Base-by-base conservation (phyloP, 2,113 vertebrate genomes). In the Leptobrachium ailaonicum region DNA sequence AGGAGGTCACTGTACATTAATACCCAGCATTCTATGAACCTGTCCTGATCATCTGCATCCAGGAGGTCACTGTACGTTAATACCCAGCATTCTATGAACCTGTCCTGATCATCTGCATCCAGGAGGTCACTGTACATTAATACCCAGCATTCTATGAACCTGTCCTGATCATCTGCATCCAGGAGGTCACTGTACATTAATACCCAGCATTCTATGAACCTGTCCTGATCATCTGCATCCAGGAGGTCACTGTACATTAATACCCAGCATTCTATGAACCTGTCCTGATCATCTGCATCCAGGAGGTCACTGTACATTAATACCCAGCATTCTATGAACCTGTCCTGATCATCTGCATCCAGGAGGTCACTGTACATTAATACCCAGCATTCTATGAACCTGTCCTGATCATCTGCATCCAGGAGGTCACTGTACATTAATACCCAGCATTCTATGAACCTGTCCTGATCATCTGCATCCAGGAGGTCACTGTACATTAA, bases 1-100 rank as follows among this genome's bases (percentile, higher is more conserved):
- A 67, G 74, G 20, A 68, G 47, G 41, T 54, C 13, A 42, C 47
- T 58, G 64, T 40, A 58, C 32, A 69, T 77, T 53, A 76, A 32
- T 50, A 50, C 0, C 47, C 47, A 50, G 8, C 47, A 50, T 8
- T 50, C 4, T 50, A 4, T 50, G 47, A 50, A 8, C 47, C 47
- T 50, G 47, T 50, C 47, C 47, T 50, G 47, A 8, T 50, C 47
- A 50, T 32, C 20, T 32, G 20, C 20, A 32, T 32, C 20, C 20
- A 8, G 47, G 47, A 8, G 47, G 47, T 50, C 47, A 50, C 4
- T 50, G 4, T 50, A 32, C 43, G 47, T 6, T 8, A 6, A 6
- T 44, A 45, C 56, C 5, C 32, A 58, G 12, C 2, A 12, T 11
- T 47, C 2, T 20, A 1, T 11, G 3, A 32, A 41, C 56, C 1